Percentiles rank a stretch among this genome's conserved stretches.
Conservation (phyloP, 2,888 invertebrate genomes). For the Aphrophora alni region DNA sequence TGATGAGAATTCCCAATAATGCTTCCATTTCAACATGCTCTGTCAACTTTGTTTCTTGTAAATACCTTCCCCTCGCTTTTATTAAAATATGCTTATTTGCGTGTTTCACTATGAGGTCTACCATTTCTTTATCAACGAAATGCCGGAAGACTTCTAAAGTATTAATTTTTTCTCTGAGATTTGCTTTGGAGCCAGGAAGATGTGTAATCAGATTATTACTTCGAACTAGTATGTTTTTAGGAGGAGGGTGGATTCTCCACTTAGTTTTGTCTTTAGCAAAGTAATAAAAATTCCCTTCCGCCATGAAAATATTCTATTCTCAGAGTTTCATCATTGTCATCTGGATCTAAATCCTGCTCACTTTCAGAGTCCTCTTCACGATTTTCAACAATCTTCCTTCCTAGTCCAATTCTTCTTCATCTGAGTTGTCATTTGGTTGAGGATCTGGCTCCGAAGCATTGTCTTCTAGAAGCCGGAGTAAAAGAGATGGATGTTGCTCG, state of each 20-base stretch:
- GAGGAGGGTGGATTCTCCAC: not conserved
- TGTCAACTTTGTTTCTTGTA: not conserved
- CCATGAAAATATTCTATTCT: not conserved
- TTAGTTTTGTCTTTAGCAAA: conserved; percentile 10
- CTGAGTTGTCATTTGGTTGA: not conserved
- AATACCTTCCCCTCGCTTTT: not conserved
- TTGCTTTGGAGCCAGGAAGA: not conserved
- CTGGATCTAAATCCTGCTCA: not conserved
- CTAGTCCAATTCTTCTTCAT: not conserved
- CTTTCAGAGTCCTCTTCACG: not conserved
- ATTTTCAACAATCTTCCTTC: not conserved
- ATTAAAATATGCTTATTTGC: not conserved
- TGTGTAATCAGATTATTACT: not conserved
- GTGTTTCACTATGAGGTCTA: not conserved
- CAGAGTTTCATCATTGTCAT: not conserved
- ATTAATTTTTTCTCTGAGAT: not conserved
- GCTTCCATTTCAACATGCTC: not conserved
- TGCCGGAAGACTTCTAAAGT: not conserved
- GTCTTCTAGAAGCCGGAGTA: not conserved
- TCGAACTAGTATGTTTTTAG: not conserved
- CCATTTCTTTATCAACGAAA: not conserved
- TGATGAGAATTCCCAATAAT: not conserved
- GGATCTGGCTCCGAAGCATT: not conserved
- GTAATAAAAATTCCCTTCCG: not conserved
- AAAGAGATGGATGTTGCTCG: not conserved